A percentile compares a stretch with the other conserved stretches of the same genome.
Conservation (phyloP, 2,888 invertebrate genomes). For the Cosmorhoe ocellata region DNA sequence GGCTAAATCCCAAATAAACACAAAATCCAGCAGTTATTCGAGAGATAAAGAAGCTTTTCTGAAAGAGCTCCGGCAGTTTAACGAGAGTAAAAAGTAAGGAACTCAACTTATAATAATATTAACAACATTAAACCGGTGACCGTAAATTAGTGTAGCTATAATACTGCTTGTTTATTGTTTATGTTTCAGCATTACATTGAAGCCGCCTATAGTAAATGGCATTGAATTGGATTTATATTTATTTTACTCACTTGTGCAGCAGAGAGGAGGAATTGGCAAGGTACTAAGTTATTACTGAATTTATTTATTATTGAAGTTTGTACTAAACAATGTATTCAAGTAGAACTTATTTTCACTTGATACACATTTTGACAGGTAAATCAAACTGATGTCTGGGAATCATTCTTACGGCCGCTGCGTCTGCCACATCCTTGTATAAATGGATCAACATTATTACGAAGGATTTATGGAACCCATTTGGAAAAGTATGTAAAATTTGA, state of each 20-base stretch:
- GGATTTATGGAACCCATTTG: slow-evolving; percentile 68
- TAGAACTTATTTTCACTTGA: no score
- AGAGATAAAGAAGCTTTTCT: slow-evolving; percentile 91
- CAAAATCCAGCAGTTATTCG: slow-evolving; percentile 86
- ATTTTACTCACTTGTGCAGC: slow-evolving; percentile 95
- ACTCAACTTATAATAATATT: background rate
- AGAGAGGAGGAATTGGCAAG: slow-evolving; percentile 97
- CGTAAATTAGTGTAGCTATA: background rate
- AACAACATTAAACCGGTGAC: background rate
- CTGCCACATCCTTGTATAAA: slow-evolving; percentile 94
- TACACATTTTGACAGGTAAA: slow-evolving; percentile 87
- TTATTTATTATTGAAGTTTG: no score
- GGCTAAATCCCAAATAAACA: slow-evolving; percentile 78
- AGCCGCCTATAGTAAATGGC: slow-evolving; percentile 90
- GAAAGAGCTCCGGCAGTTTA: slow-evolving; percentile 93
- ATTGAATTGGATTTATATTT: slow-evolving; percentile 95
- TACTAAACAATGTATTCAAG: no score
- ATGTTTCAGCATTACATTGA: slow-evolving; percentile 84
- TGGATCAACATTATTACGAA: slow-evolving; percentile 80
- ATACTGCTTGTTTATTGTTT: background rate
- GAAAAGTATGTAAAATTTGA: slow-evolving; percentile 63
- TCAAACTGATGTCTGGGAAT: slow-evolving; percentile 93
- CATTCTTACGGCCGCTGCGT: slow-evolving; percentile 88
- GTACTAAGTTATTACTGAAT: slow-evolving; percentile 72
- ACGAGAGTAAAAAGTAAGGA: slow-evolving; percentile 94